These are phyloP conservation scores for Standfussiana lucernea DNA, from an alignment of 2,888 invertebrate genomes.

Conservation along the genomic window DNA sequence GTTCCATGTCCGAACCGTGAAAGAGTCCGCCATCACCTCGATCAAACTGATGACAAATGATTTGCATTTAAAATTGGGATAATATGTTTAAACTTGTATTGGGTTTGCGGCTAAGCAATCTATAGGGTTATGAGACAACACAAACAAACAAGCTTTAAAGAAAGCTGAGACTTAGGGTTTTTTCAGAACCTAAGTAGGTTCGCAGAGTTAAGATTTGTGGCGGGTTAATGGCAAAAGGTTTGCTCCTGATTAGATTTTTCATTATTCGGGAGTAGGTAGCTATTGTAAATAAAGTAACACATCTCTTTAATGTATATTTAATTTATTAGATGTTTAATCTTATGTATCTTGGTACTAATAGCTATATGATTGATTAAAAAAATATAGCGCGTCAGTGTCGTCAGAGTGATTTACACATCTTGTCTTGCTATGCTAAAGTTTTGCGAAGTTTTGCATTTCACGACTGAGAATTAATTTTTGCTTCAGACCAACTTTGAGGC, in stretches of 20 bases:
- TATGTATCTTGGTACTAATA: no score
- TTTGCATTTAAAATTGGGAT: background rate
- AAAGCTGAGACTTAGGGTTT: background rate
- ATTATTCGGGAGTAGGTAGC: background rate
- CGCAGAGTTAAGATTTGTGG: background rate
- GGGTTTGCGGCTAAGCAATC: background rate
- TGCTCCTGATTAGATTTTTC: no score
- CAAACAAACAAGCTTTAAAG: background rate
- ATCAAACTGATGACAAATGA: constrained; percentile 91
- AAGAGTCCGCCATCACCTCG: constrained; percentile 94
- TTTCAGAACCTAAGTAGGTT: background rate
- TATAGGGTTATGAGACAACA: background rate
- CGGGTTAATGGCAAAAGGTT: no score
- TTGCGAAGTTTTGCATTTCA: background rate
- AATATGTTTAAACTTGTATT: background rate
- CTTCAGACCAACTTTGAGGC: background rate
- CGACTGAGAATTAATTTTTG: background rate
- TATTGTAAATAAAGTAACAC: background rate
- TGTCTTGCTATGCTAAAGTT: background rate
- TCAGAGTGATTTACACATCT: background rate
- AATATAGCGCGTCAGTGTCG: no score
- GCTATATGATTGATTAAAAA: no score
- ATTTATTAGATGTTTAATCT: background rate
- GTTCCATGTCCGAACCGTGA: constrained; percentile 97
- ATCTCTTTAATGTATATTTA: background rate